phyloP scores from a whole-genome alignment of 2,888 invertebrate species.

The Agriotes lineatus region DNA sequence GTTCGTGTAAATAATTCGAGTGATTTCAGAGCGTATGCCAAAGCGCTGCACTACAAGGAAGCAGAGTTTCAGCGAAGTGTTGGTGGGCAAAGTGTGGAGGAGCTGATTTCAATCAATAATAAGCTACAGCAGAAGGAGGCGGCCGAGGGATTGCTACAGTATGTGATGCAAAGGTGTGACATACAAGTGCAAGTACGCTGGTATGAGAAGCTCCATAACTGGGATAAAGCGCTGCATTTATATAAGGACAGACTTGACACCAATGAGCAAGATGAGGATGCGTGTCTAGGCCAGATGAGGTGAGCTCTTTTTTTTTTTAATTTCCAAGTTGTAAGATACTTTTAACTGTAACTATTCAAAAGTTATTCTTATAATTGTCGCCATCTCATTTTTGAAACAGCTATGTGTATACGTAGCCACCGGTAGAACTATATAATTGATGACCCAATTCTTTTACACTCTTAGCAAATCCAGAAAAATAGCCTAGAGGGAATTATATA shows the following conservation, averaged over 20 bases:
- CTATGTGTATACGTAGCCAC: too few species aligned
- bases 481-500: too few species aligned
- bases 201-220: slow-evolving; percentile 99
- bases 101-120: slow-evolving; percentile 96
- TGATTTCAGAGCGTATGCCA: slow-evolving; percentile 77
- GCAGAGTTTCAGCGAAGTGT: slow-evolving; percentile 91
- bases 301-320: slow-evolving; percentile 41
- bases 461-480: too few species aligned
- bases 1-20: too few species aligned
- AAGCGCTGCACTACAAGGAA: slow-evolving; percentile 90
- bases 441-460: too few species aligned
- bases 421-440: too few species aligned
- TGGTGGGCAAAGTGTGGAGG: slow-evolving; percentile 90
- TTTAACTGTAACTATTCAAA: too few species aligned
- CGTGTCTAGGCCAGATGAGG: slow-evolving; percentile 92
- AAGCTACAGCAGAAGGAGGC: slow-evolving; percentile 99
- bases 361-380: too few species aligned
- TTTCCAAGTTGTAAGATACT: too few species aligned
- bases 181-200: slow-evolving; percentile 87
- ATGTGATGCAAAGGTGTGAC: slow-evolving; percentile 84
- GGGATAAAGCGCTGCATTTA: slow-evolving; percentile 94
- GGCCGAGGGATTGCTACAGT: slow-evolving; percentile 91
- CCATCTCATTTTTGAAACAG: too few species aligned
- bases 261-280: slow-evolving; percentile 78
- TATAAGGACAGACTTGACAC: slow-evolving; percentile 82